These are phyloP conservation scores for Lasioglossum lativentre DNA, from an alignment of 2,888 invertebrate genomes.

Conservation along the genomic window DNA sequence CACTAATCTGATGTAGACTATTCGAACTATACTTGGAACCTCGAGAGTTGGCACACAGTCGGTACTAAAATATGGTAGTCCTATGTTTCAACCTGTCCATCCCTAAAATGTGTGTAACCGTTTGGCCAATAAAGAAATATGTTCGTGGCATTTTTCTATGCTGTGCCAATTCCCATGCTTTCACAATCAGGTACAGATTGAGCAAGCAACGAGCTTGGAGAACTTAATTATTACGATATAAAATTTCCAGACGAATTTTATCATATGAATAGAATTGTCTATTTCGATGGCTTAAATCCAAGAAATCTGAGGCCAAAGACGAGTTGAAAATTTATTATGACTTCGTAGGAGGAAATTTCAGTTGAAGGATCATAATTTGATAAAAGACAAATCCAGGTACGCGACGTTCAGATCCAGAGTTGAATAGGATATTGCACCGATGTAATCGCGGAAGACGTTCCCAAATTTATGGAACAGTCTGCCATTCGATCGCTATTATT, in stretches of 20 bases:
- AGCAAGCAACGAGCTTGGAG: not conserved
- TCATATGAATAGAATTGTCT: not conserved
- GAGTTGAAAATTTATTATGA: not conserved
- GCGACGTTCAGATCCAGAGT: not conserved
- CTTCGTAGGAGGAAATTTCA: not conserved
- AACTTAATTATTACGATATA: not conserved
- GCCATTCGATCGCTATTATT: conserved; percentile 37
- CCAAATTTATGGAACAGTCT: conserved; percentile 26
- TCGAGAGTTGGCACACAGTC: not conserved
- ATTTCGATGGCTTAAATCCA: not conserved
- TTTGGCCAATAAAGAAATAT: not conserved
- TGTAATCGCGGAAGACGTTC: conserved; percentile 31
- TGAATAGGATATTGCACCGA: not conserved
- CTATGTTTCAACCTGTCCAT: not conserved
- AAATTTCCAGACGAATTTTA: not conserved
- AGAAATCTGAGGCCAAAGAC: not conserved
- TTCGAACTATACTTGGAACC: not conserved
- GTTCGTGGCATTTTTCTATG: too few relatives aligned
- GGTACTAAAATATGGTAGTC: not conserved
- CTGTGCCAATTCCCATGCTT: not conserved
- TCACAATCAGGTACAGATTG: not conserved
- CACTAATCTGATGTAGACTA: not conserved
- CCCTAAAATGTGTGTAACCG: not conserved
- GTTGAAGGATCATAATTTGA: not conserved
- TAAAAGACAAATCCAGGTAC: not conserved